A percentile compares a stretch with the other conserved stretches of the same genome.
phyloP scores from a whole-genome alignment of 2,888 invertebrate species.

The Seira musarum region DNA sequence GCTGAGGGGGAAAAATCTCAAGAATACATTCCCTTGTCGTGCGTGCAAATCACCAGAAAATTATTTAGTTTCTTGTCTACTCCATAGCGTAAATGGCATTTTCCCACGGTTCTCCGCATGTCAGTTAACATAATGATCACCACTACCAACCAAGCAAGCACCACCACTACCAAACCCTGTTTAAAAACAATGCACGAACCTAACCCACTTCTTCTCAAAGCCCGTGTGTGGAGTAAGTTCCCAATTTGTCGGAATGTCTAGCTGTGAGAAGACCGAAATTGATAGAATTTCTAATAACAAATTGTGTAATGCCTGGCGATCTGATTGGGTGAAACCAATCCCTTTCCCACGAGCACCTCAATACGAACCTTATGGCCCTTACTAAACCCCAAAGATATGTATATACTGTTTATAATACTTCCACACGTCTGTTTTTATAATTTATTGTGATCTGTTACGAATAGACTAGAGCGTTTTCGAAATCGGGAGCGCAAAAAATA shows the following conservation, averaged over 20 bases:
- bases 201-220: no score
- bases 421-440: background rate
- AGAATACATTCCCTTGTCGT: constrained; percentile 34
- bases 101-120: constrained; percentile 47
- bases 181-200: background rate
- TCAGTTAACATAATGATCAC: constrained; percentile 41
- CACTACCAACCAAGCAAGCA: constrained; percentile 13
- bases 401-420: background rate
- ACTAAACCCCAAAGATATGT: no score
- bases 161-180: constrained; percentile 6
- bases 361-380: background rate
- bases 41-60: constrained; percentile 42
- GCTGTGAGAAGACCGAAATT: background rate
- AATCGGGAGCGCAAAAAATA: background rate
- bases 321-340: background rate
- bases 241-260: background rate
- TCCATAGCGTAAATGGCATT: constrained; percentile 7
- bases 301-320: background rate
- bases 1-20: constrained; percentile 5
- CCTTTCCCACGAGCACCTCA: background rate
- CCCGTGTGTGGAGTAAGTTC: background rate
- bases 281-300: background rate
- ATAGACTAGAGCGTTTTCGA: background rate
- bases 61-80: constrained; percentile 14
- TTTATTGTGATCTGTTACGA: background rate